Conservation (phyloP, 1,140 invertebrate species). For the Leptinotarsa texana region DNA sequence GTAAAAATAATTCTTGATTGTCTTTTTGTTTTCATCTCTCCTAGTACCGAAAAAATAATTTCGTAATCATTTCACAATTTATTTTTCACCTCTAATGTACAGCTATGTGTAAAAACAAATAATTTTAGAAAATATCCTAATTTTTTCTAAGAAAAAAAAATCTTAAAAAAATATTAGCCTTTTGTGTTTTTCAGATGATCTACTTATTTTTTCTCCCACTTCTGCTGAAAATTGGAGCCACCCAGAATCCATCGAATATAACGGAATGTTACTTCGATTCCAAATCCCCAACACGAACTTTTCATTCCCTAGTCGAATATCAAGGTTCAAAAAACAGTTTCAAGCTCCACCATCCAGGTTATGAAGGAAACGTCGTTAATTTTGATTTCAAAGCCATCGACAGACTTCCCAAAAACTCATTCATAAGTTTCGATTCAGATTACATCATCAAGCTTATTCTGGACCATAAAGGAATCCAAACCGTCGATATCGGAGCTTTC, state of each 20-base stretch:
- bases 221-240: neutral
- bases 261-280: slow-evolving; percentile 15
- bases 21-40: no score
- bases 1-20: no score
- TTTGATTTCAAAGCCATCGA: slow-evolving; percentile 26
- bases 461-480: slow-evolving; percentile 28
- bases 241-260: neutral
- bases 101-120: no score
- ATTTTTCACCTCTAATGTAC: no score
- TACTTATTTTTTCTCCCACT: neutral
- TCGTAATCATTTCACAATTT: no score
- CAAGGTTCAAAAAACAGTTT: slow-evolving; percentile 29
- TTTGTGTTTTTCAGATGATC: slow-evolving; percentile 9
- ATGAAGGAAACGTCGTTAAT: slow-evolving; percentile 29
- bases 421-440: slow-evolving; percentile 31
- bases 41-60: no score
- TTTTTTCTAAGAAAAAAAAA: no score
- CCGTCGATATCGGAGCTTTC: slow-evolving; percentile 31
- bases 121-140: no score
- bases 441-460: slow-evolving; percentile 28
- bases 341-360: slow-evolving; percentile 1
- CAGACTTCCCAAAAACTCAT: slow-evolving; percentile 29
- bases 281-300: slow-evolving; percentile 16
- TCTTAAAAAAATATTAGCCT: no score
- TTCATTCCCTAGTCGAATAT: slow-evolving; percentile 24